phyloP scores from a whole-genome alignment of 1,140 invertebrate species.

The Ridgeia piscesae region DNA sequence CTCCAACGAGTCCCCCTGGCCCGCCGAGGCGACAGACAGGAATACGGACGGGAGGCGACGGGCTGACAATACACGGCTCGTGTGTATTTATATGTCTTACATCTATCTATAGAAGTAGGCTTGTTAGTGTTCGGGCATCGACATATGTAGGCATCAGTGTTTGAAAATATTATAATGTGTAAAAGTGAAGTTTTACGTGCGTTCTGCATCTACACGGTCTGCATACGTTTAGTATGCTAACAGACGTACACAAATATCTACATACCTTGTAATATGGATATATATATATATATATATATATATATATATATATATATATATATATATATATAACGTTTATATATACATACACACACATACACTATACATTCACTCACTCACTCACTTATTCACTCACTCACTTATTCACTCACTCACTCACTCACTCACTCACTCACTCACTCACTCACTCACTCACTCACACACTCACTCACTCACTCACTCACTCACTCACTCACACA shows the following conservation, averaged over 20 bases:
- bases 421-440: neutral
- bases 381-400: too few species aligned
- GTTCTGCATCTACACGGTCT: too few species aligned
- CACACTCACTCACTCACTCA: neutral
- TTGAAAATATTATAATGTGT: too few species aligned
- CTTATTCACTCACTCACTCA: neutral
- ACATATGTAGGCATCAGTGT: neutral
- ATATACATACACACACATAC: conserved; percentile 16
- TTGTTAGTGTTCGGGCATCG: neutral
- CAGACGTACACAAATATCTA: too few species aligned
- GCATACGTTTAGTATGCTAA: too few species aligned
- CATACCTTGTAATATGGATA: too few species aligned
- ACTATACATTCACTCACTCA: too few species aligned
- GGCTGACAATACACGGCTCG: neutral
- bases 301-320: conserved; percentile 18
- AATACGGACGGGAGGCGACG: neutral
- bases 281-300: conserved; percentile 15
- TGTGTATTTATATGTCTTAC: neutral
- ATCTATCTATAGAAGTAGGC: neutral
- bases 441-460: neutral
- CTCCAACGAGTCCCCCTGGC: neutral
- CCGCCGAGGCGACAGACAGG: neutral
- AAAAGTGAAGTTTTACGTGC: neutral
- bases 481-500: neutral
- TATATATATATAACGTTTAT: neutral